Base-by-base conservation (phyloP, 2,888 invertebrate species). In the Sphaerophoria taeniata region DNA sequence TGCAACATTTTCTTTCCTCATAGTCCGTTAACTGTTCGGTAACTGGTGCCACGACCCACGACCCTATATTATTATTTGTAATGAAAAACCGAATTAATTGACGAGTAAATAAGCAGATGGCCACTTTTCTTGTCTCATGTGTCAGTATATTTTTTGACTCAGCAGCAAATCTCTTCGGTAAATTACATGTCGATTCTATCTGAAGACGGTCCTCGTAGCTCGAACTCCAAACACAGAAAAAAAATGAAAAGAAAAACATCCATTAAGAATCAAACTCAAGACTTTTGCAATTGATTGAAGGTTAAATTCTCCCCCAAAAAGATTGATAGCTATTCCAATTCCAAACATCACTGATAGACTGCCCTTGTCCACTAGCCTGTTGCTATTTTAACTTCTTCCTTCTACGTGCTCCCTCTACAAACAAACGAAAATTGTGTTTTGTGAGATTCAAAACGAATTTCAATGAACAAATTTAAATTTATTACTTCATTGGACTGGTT, bases 251-350 rank as follows among this genome's bases (percentile, higher is more conserved):
- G 74, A 67, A 83, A 78, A 78, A 71, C 71, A 58, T 53, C 58
- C 24, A 24, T 24, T 24, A 24, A 24, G n/a, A n/a, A n/a, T n/a
- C n/a, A n/a, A n/a, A n/a, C n/a, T n/a, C n/a, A n/a, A n/a, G n/a
- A n/a, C n/a, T n/a, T n/a, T n/a, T n/a, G n/a, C n/a, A n/a, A n/a
- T n/a, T n/a, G n/a, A n/a, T n/a, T n/a, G n/a, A n/a, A n/a, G n/a
- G n/a, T n/a, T n/a, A n/a, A n/a, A n/a, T n/a, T n/a, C n/a, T n/a
- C n/a, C n/a, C 58, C 33, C 3, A 16, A 53, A 78, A 78, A 63
- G 83, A 83, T 83, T 78, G 83, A 83, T 83, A 58, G 74, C 63
- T 71, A 33, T 74, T 71, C 63, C 56, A 65, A 39, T 74, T 78
- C 63, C 16, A 71, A 70, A 24, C 24, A 24, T 24, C 47, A 74